These are phyloP conservation scores for Sisyra terminalis DNA, from an alignment of 2,888 invertebrate species.

Conservation along the genomic window DNA sequence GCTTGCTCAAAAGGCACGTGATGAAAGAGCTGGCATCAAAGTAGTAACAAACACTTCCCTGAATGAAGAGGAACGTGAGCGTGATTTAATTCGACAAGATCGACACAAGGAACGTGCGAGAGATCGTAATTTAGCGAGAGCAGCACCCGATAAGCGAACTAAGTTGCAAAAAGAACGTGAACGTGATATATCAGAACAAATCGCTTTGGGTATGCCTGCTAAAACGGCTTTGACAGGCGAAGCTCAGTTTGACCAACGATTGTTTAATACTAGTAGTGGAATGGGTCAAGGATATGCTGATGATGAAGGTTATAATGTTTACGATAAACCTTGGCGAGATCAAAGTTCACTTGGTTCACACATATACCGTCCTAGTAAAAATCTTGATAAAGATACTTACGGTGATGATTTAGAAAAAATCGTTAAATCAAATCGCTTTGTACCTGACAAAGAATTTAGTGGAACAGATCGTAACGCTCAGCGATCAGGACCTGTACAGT, in stretches of 20 bases:
- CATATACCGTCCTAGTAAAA: slow-evolving; percentile 76
- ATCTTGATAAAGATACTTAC: slow-evolving; percentile 80
- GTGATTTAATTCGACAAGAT: slow-evolving; percentile 76
- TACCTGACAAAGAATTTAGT: slow-evolving; percentile 93
- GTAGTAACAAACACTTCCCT: slow-evolving; percentile 29
- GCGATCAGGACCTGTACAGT: slow-evolving; percentile 90
- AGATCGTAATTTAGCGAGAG: slow-evolving; percentile 82
- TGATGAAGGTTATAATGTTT: slow-evolving; percentile 94
- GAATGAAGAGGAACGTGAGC: slow-evolving; percentile 59
- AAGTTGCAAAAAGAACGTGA: slow-evolving; percentile 82
- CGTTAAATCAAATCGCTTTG: slow-evolving; percentile 80
- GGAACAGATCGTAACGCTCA: slow-evolving; percentile 64
- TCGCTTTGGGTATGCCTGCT: slow-evolving; percentile 89
- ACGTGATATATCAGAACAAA: slow-evolving; percentile 95
- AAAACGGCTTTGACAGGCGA: slow-evolving; percentile 56
- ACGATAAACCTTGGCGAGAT: slow-evolving; percentile 96
- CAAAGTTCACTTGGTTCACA: slow-evolving; percentile 71
- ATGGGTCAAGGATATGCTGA: slow-evolving; percentile 85
- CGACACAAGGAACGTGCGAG: slow-evolving; percentile 81
- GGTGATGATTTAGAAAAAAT: slow-evolving; percentile 80
- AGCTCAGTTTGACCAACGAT: slow-evolving; percentile 82
- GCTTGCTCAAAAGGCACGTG: slow-evolving; percentile 88
- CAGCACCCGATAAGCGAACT: slow-evolving; percentile 85
- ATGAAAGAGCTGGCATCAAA: slow-evolving; percentile 78
- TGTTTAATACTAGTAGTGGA: slow-evolving; percentile 86